Percentiles rank a stretch among this genome's conserved stretches.
Evolutionary conservation across 2,888 invertebrate species (phyloP).

Genomic region (Nemoura dubitans): DNA sequence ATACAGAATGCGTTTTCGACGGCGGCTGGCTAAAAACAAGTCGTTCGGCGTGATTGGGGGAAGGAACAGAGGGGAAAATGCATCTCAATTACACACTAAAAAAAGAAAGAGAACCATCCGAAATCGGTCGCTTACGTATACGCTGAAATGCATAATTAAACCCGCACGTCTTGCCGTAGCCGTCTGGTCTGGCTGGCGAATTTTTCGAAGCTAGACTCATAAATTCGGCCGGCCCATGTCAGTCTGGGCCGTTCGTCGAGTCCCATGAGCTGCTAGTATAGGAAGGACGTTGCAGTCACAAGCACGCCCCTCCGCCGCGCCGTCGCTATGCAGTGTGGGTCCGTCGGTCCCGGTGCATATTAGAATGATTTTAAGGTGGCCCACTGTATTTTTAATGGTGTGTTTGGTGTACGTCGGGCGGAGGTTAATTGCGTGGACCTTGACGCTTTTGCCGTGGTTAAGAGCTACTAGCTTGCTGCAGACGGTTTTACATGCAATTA

Average conservation of each 20-base stretch:
- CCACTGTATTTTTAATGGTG: too few species aligned
- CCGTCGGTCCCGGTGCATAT: neutral
- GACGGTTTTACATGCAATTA: neutral
- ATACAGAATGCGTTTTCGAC: too few species aligned
- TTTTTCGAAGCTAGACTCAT: neutral
- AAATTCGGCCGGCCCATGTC: neutral
- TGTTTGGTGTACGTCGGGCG: too few species aligned
- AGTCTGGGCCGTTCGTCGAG: neutral
- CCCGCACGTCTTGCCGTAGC: neutral
- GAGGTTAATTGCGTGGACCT: slow-evolving; percentile 5
- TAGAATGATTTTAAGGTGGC: slow-evolving; percentile 36
- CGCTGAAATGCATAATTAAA: neutral
- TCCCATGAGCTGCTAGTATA: neutral
- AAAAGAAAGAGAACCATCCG: neutral
- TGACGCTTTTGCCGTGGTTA: too few species aligned
- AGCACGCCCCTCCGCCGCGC: neutral
- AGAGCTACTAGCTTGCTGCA: too few species aligned
- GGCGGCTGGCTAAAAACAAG: too few species aligned
- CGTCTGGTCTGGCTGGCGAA: neutral
- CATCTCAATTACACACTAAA: neutral
- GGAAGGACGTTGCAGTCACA: neutral
- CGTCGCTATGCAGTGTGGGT: neutral
- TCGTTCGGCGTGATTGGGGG: neutral
- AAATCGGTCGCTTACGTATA: neutral
- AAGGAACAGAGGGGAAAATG: neutral